These are phyloP conservation scores for Neotoma lepida DNA, from an alignment of 2,113 vertebrate species.

Conservation along the genomic window DNA sequence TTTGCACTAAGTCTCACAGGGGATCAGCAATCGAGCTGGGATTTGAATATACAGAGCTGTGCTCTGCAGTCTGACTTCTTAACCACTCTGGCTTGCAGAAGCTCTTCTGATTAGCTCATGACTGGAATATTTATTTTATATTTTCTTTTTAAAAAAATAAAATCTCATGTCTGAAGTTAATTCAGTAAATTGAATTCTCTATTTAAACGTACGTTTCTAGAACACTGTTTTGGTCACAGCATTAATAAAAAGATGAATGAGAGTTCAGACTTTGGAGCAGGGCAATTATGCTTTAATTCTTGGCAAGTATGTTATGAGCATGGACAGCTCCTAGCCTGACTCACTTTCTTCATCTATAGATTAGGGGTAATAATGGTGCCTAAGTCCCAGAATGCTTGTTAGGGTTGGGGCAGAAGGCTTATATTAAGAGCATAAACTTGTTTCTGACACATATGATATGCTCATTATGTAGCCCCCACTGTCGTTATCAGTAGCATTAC, in stretches of 20 bases:
- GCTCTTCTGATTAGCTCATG: neutral
- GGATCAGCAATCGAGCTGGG: neutral
- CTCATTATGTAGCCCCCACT: neutral
- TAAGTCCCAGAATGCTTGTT: neutral
- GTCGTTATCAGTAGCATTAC: neutral
- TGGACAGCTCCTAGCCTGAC: neutral
- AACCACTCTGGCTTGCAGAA: neutral
- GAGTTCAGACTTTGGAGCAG: neutral
- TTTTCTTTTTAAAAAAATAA: neutral
- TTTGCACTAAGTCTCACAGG: neutral
- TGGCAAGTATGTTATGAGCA: neutral
- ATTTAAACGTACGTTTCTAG: neutral
- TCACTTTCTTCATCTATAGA: conserved; percentile 39
- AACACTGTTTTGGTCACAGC: neutral
- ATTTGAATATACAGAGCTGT: neutral
- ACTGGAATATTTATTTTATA: neutral
- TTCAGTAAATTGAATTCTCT: neutral
- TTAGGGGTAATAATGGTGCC: neutral
- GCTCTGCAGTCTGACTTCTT: neutral
- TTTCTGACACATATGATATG: neutral
- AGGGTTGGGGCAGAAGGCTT: neutral
- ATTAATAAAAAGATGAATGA: neutral
- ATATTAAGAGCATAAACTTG: neutral
- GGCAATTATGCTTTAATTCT: neutral
- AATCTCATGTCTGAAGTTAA: neutral